phyloP scores from a whole-genome alignment of 1,140 invertebrate genomes.

The Drosophila novamexicana region DNA sequence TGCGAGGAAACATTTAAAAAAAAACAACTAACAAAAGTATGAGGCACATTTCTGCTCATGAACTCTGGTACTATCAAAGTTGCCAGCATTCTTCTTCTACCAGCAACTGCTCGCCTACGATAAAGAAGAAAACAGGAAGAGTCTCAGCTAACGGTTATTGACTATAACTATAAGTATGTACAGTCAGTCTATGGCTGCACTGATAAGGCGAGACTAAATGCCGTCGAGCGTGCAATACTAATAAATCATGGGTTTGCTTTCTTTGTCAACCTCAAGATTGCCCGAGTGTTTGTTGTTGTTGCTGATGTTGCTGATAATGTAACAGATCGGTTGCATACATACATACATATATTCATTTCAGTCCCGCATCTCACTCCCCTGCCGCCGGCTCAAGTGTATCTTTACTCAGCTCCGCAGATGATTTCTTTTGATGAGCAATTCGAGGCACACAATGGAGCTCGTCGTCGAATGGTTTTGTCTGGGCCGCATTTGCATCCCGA shows the following conservation, averaged over 20 bases:
- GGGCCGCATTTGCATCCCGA: slow-evolving; percentile 45
- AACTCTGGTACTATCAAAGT: no score
- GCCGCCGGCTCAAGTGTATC: slow-evolving; percentile 10
- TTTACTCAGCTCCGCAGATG: slow-evolving; percentile 35
- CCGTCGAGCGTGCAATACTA: slow-evolving; percentile 45
- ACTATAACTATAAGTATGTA: neutral
- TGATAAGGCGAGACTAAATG: slow-evolving; percentile 17
- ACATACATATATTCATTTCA: slow-evolving; percentile 5
- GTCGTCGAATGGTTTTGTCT: slow-evolving; percentile 43
- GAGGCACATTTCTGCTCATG: no score
- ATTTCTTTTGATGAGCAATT: slow-evolving; percentile 75
- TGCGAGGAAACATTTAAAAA: neutral
- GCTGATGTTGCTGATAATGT: slow-evolving; percentile 65
- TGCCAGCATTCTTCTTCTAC: no score
- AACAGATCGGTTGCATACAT: slow-evolving; percentile 55
- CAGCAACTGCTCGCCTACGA: no score
- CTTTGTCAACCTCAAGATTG: slow-evolving; percentile 60
- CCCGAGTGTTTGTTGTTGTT: slow-evolving; percentile 22
- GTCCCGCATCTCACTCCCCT: slow-evolving; percentile 8
- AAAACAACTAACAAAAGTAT: no score
- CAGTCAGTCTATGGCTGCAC: neutral
- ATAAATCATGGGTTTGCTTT: slow-evolving; percentile 68
- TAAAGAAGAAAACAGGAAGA: neutral
- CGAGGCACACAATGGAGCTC: slow-evolving; percentile 49
- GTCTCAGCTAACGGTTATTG: neutral